Conservation (phyloP, 2,797 vertebrate genomes). For the Choloepus didactylus region DNA sequence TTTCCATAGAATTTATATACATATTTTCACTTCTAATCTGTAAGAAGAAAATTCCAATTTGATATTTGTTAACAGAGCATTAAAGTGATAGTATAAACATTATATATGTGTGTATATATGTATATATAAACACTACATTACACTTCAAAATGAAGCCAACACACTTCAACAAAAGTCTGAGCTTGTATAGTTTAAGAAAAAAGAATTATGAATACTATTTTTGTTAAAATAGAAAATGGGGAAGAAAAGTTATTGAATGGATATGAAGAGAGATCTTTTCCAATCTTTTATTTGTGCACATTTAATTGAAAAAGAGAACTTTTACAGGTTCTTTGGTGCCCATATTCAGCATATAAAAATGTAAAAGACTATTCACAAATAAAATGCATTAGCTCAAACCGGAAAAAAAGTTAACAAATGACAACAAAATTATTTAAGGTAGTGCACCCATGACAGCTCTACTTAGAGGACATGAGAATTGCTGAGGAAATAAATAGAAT, state of each 20-base stretch:
- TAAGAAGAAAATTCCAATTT: conserved; percentile 83
- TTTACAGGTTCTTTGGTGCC: conserved; percentile 90
- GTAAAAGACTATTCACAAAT: conserved; percentile 89
- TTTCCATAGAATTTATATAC: conserved; percentile 75
- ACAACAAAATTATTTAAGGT: conserved; percentile 77
- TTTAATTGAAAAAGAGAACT: conserved; percentile 87
- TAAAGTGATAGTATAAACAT: conserved; percentile 69
- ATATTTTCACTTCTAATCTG: conserved; percentile 76
- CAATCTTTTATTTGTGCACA: conserved; percentile 88
- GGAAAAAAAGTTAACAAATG: conserved; percentile 59
- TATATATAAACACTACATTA: conserved; percentile 76
- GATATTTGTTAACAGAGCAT: conserved; percentile 86
- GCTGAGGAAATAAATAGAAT: conserved; percentile 87
- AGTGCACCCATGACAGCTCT: conserved; percentile 89
- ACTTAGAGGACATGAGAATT: conserved; percentile 88
- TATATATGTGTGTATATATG: not conserved
- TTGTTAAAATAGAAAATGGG: conserved; percentile 87
- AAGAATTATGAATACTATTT: conserved; percentile 87
- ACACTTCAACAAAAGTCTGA: conserved; percentile 87
- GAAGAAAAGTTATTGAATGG: conserved; percentile 88
- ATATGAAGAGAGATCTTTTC: conserved; percentile 88
- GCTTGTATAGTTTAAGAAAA: conserved; percentile 87
- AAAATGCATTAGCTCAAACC: conserved; percentile 89
- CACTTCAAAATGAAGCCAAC: conserved; percentile 87
- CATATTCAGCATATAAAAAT: conserved; percentile 90